Base-by-base conservation (phyloP, 2,797 vertebrate species). In the Coracias cyanogaster region DNA sequence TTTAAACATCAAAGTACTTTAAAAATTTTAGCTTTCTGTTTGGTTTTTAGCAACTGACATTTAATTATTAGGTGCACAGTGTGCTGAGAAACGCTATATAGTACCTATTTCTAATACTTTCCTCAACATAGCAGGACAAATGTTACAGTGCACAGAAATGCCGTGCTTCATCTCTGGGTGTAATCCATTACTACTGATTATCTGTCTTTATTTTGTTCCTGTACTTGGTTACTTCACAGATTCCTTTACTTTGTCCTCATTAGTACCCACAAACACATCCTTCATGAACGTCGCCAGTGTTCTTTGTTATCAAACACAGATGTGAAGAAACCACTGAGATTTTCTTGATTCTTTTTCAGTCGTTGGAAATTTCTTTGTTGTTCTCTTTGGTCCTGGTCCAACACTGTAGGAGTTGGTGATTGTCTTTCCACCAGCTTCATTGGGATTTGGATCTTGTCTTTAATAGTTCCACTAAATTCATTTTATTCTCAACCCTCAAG, bases 271-370 rank as follows among this genome's bases (percentile, higher is more conserved):
- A 84, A 94, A 89, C 4, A 6, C 90, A 95, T 94, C 82, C 60
- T 93, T 94, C 90, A 54, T 93, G 82, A 89, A 74, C 33, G 6
- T 89, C 2, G 2, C 71, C 78, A 90, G 67, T 82, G 64, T 92
- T 95, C 85, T 69, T 93, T 80, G 70, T 89, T 96, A 95, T 96
- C 95, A 90, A 95, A 97, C 29, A 90, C 94, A 96, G 90, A 96
- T 95, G 93, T 92, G 67, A 94, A 95, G 64, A 93, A 94, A 94
- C 93, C 82, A 73, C 91, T 82, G 70, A 94, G 87, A 91, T 93
- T 94, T 94, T 93, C 82, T 82, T 90, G 89, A 91, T 86, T 73
- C 70, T 85, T 95, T 95, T 93, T 93, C 82, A 89, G 80, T 80
- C 67, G 25, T 9, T 86, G 64, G 86, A 83, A 94, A 82, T 86